phyloP scores from a whole-genome alignment of 92 coral and sea anemone genomes.

The Palythoa heliodiscus region DNA sequence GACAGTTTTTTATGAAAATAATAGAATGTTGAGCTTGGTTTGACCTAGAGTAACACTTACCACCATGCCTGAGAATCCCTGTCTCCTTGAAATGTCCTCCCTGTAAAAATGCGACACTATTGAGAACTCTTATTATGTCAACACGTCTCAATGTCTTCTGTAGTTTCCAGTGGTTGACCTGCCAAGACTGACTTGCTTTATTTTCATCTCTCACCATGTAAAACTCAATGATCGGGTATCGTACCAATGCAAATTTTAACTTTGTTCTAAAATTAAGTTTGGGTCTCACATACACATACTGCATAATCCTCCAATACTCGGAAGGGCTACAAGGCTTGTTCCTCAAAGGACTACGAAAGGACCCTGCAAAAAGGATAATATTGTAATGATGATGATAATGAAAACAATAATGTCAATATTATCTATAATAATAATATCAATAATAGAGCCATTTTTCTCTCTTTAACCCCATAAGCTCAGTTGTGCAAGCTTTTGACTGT shows the following conservation, averaged over 20 bases:
- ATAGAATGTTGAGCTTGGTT: too few species aligned
- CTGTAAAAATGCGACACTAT: not conserved
- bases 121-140: not conserved
- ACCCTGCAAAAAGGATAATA: not conserved
- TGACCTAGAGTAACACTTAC: not conserved
- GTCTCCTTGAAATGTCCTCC: slow-evolving; percentile 23
- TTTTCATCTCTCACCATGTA: slow-evolving; percentile 12
- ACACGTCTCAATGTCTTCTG: not conserved
- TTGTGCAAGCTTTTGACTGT: too few species aligned
- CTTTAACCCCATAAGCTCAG: too few species aligned
- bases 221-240: slow-evolving; percentile 1
- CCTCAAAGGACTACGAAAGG: slow-evolving; percentile 4
- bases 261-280: not conserved
- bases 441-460: too few species aligned
- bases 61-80: slow-evolving; percentile 5
- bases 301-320: not conserved
- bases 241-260: slow-evolving; percentile 22
- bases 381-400: not conserved
- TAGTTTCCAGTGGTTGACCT: slow-evolving; percentile 2
- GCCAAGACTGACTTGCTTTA: slow-evolving; percentile 15
- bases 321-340: not conserved
- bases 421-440: too few species aligned
- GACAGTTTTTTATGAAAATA: too few species aligned
- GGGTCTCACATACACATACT: not conserved
- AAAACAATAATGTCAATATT: not conserved